These are phyloP conservation scores for Peribatodes rhomboidaria DNA, from an alignment of 2,888 invertebrate species.

Conservation along the genomic window DNA sequence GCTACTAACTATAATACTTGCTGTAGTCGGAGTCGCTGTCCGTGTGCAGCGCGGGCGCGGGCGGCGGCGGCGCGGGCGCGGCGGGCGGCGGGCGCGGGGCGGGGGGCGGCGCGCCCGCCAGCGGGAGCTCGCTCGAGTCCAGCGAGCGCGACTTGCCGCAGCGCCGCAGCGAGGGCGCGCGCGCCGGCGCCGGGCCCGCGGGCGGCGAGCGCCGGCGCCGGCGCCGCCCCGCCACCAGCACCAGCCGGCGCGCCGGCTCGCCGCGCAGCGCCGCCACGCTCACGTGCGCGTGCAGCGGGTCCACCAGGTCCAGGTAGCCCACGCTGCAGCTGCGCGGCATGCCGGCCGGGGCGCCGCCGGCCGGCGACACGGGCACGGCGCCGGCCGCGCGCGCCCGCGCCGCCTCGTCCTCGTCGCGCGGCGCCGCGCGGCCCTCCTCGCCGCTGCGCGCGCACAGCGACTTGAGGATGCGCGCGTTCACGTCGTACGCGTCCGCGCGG, in stretches of 20 bases:
- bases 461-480: constrained; percentile 79
- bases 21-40: constrained; percentile 84
- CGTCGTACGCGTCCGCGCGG: constrained; percentile 76
- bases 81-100: constrained; percentile 62
- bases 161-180: constrained; percentile 86
- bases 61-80: constrained; percentile 47
- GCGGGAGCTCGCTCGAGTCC: constrained; percentile 93
- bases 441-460: constrained; percentile 76
- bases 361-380: constrained; percentile 89
- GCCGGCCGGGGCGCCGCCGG: constrained; percentile 78
- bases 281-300: constrained; percentile 91
- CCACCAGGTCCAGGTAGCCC: constrained; percentile 94
- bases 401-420: constrained; percentile 85
- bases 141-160: constrained; percentile 94
- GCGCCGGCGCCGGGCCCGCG: constrained; percentile 62
- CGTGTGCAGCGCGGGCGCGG: constrained; percentile 50
- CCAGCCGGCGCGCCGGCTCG: constrained; percentile 92
- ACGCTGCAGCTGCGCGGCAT: constrained; percentile 96
- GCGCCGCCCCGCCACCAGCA: constrained; percentile 89
- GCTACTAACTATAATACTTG: constrained; percentile 86
- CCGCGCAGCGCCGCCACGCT: constrained; percentile 90
- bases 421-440: constrained; percentile 76
- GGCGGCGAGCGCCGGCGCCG: constrained; percentile 66
- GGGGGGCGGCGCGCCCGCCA: constrained; percentile 80
- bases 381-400: constrained; percentile 85